Evolutionary conservation across 2,113 vertebrate species (phyloP).

Genomic region (Periophthalmus modestus): DNA sequence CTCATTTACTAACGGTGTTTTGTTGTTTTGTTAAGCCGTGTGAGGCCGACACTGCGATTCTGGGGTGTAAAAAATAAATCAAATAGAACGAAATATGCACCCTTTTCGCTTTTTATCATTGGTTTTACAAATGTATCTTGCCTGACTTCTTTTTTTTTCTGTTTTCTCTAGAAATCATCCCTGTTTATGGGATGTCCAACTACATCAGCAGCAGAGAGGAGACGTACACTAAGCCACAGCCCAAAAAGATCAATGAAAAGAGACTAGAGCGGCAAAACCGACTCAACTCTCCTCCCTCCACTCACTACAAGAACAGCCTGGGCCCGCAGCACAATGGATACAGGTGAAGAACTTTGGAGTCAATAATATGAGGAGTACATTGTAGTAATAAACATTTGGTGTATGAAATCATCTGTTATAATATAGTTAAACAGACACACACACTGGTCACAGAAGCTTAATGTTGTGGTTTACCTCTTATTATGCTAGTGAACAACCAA

Average conservation of each 20-base stretch:
- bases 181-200: slow-evolving; percentile 94
- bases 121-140: neutral
- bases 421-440: no score
- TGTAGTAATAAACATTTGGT: neutral
- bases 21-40: no score
- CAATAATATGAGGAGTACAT: neutral
- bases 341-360: slow-evolving; percentile 49
- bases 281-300: slow-evolving; percentile 90
- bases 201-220: slow-evolving; percentile 91
- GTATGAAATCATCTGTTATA: neutral
- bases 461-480: no score
- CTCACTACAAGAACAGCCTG: slow-evolving; percentile 86
- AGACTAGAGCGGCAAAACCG: slow-evolving; percentile 92
- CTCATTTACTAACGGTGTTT: neutral
- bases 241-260: slow-evolving; percentile 92
- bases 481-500: no score
- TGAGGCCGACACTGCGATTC: no score
- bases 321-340: slow-evolving; percentile 88
- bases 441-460: no score
- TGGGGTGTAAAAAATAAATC: no score
- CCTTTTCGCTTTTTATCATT: no score
- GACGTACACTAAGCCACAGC: slow-evolving; percentile 91
- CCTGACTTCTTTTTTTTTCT: neutral
- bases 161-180: slow-evolving; percentile 86
- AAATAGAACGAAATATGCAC: no score